These are phyloP conservation scores for Tachysurus vachellii DNA, from an alignment of 2,113 vertebrate species.

Conservation along the genomic window DNA sequence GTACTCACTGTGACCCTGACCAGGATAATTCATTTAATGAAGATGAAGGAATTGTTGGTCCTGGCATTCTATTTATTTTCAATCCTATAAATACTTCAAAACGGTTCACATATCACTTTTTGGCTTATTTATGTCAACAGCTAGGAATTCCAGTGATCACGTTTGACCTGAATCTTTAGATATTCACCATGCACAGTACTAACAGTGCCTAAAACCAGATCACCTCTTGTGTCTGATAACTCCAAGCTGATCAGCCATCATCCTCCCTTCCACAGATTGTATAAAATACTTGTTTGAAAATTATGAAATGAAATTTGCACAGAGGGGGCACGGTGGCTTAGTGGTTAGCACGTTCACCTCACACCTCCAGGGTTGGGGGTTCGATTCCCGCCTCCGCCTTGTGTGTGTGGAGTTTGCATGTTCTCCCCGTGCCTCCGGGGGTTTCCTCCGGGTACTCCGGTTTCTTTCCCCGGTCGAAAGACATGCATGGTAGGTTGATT, in stretches of 20 bases:
- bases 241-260: conserved; percentile 27
- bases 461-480: no score
- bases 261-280: conserved; percentile 25
- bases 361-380: no score
- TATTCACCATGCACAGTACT: not conserved
- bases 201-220: not conserved
- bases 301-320: not conserved
- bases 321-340: no score
- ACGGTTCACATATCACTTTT: not conserved
- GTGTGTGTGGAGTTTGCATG: no score
- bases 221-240: conserved; percentile 16
- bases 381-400: no score
- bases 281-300: conserved; percentile 23
- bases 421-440: no score
- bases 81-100: not conserved
- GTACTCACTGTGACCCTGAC: not conserved
- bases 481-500: no score
- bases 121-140: not conserved
- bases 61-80: not conserved
- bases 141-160: not conserved
- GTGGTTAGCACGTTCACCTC: no score
- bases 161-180: conserved; percentile 15
- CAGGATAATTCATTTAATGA: conserved; percentile 17
- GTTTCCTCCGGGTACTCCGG: no score
- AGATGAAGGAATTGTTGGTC: conserved; percentile 58